phyloP scores from a whole-genome alignment of 2,113 vertebrate genomes.

The Acinonyx jubatus region DNA sequence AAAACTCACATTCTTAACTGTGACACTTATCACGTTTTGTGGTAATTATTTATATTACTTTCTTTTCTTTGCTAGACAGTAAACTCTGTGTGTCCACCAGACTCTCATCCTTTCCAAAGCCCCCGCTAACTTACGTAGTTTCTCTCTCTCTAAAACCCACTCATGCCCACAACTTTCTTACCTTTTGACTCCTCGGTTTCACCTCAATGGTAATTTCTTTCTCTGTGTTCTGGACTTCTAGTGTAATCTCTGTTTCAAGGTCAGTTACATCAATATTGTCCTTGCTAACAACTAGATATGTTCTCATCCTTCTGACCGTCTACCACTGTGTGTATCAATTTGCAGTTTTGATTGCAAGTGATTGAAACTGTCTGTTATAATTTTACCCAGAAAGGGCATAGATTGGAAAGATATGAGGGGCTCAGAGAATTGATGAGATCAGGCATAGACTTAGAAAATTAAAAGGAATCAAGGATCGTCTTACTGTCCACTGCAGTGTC shows the following conservation, averaged over 20 bases:
- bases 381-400: constrained; percentile 15
- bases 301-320: neutral
- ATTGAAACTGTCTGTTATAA: neutral
- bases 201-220: neutral
- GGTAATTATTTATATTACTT: neutral
- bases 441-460: neutral
- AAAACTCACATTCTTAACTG: neutral
- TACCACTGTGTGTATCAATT: neutral
- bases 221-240: neutral
- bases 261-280: neutral
- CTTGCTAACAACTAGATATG: neutral
- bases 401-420: neutral
- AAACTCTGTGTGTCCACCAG: neutral
- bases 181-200: neutral
- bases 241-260: neutral
- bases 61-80: neutral
- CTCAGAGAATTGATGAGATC: neutral
- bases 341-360: constrained; percentile 10
- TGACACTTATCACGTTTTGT: neutral
- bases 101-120: neutral
- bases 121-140: neutral
- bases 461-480: neutral
- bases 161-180: neutral
- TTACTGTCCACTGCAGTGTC: neutral
- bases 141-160: neutral